Evolutionary conservation across 2,888 invertebrate genomes (phyloP), one percentile per base, ranked within the genome.

Genomic region (Anagyrus pseudococci): DNA sequence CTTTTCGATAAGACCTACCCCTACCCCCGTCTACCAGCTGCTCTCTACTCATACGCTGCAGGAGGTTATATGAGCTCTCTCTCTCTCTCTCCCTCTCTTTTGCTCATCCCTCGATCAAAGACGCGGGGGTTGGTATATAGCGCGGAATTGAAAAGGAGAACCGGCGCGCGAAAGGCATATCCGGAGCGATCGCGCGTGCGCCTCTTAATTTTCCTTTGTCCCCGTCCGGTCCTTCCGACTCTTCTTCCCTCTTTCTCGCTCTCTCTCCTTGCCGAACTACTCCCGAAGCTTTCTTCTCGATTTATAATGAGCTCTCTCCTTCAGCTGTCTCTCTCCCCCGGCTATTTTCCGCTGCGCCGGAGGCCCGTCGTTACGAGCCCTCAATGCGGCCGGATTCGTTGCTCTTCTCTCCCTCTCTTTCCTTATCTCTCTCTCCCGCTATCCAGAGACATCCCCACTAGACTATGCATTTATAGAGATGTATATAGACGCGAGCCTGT

Each of bases 201-300:
- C 25, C 50, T 50, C 58, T 52, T 66, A 62, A 66, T 62, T 56
- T 56, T 58, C 55, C 66, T 66, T 66, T 62, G 56, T 62, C 58
- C 62, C 58, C 25, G 55, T 62, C 29, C 10, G 10, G 58, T 48
- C 46, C 40, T 13, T 37, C 19, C 1, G 7, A 23, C 4, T n/a
- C n/a, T 37, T 53, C 19, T 19, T 43, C 26, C 55, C 37, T n/a
- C 0, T 26, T 46, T 23, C 23, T 17, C 10, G 33, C 17, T 20
- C 20, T 10, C 43, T 19, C 29, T 20, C 29, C 33, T n/a, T n/a
- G n/a, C n/a, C n/a, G n/a, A n/a, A n/a, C n/a, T n/a, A n/a, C 49
- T 49, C 26, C 19, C 19, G n/a, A 17, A 7, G 19, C 29, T 49
- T 15, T 20, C 19, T 37, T 25, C 46, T 44, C 54, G 56, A 62